Evolutionary conservation across 2,797 vertebrate species (phyloP), one percentile per base, ranked within the genome.

Genomic region (Enteromius viviparus): DNA sequence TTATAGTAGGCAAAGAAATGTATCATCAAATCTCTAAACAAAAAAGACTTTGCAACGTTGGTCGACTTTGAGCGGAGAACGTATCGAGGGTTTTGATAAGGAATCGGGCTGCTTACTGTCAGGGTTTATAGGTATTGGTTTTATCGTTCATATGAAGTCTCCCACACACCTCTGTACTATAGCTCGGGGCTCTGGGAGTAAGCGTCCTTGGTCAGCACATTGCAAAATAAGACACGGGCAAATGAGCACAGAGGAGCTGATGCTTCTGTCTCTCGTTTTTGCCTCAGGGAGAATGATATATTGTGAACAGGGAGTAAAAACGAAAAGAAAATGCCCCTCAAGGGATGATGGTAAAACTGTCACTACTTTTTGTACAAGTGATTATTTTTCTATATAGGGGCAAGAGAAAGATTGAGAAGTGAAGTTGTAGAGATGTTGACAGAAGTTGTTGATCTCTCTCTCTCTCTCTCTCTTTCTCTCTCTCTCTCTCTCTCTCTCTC

Each of bases 231-330:
- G 75, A 83, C 82, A 78, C 55, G 75, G 65, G 51, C 65, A 83
- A 78, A 78, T 83, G 75, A 78, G 82, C 75, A 78, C 53, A 78
- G 81, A 77, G 76, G 75, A 83, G 81, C 62, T 83, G 81, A 83
- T 83, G 75, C 26, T 83, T 83, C 75, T 78, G 75, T 78, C 81
- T 83, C 3, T n/a, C 15, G 10, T 78, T 83, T 47, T 55, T 14
- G 75, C 82, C 75, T 78, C 64, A 17, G 82, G 82, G 53, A 78
- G 55, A 34, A 70, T 68, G 51, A 78, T 58, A 70, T 71, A 78
- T 78, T 83, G 65, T 83, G 29, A 58, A 60, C 17, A 37, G 15
- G 51, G 40, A 68, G 81, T 69, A 66, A 82, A 69, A 64, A 23
- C 64, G 8, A 62, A 75, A 60, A 78, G 34, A 83, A 77, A 78